Evolutionary conservation across 2,113 vertebrate species (phyloP), one percentile per base, ranked within the genome.

Genomic region (Hypocryptadius cinnamomeus): DNA sequence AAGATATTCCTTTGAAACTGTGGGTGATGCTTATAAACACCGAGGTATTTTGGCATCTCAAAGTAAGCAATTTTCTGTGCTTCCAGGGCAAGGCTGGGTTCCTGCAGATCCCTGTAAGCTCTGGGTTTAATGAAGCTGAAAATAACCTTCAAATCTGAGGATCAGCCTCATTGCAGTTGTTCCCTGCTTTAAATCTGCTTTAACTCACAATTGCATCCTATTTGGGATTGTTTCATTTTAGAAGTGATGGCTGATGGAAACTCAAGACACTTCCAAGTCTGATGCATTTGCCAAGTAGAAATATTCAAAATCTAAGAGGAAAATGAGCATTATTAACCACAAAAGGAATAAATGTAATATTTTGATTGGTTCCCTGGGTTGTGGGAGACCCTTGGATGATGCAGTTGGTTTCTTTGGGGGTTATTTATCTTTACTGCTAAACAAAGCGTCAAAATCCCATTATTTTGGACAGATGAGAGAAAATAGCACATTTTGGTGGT

Each of bases 81-180:
- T 85, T 63, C 28, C 8, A 4, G 44, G 48, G n/a, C 54, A 66
- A 27, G 37, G 17, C n/a, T 57, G 18, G 0, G 0, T 57, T 89
- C 81, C 65, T 82, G 47, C 70, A 89, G 78, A 91, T 81, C 65
- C 66, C 47, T 73, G 33, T 63, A 68, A 96, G 61, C 63, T 50
- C 71, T 30, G 39, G 20, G 3, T 42, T 88, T 85, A 79, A 85
- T 68, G 74, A 87, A 79, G 56, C 61, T 87, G 74, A 71, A 90
- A 70, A 71, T 74, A 85, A 79, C 65, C 33, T 71, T 54, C 56
- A 63, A 37, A 79, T 74, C 70, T 47, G 7, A 85, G 95, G 61
- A 71, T 79, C 64, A 85, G 61, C 53, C 72, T 70, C 65, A 25
- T 54, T 66, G 8, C 39, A 79, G 30, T 68, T 42, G 45, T 54